phyloP scores from a whole-genome alignment of 2,113 vertebrate genomes.

The Riparia riparia region DNA sequence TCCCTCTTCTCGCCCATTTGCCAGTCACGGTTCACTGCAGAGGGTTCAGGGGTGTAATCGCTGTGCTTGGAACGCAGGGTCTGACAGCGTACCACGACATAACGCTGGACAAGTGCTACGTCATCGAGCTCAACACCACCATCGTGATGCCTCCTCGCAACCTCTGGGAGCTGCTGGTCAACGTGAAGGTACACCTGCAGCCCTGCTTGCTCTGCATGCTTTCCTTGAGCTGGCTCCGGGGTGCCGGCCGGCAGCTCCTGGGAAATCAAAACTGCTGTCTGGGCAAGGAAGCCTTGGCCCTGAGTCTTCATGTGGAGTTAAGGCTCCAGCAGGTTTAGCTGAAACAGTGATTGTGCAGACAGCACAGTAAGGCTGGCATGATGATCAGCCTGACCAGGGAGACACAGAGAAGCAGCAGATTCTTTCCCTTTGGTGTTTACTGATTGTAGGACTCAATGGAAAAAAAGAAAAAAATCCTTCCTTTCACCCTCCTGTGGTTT shows the following conservation, averaged over 20 bases:
- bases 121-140: constrained; percentile 93
- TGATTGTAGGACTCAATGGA: background rate
- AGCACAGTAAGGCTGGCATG: accelerated
- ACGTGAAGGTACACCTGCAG: constrained; percentile 83
- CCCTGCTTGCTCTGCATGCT: background rate
- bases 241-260: background rate
- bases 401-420: background rate
- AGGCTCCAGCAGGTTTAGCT: background rate
- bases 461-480: background rate
- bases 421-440: background rate
- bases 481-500: background rate
- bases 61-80: constrained; percentile 75
- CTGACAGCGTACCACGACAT: constrained; percentile 95
- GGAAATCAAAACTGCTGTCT: background rate
- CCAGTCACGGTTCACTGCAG: accelerated
- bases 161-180: constrained; percentile 93
- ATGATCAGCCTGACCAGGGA: background rate
- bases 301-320: background rate
- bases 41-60: background rate
- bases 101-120: constrained; percentile 92
- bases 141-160: constrained; percentile 93
- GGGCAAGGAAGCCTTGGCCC: background rate
- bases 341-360: background rate
- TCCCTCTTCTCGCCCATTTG: background rate
- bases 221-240: background rate